Percentiles rank a stretch among this genome's conserved stretches.
phyloP scores from a whole-genome alignment of 1,140 invertebrate species.

The Eriocheir sinensis region DNA sequence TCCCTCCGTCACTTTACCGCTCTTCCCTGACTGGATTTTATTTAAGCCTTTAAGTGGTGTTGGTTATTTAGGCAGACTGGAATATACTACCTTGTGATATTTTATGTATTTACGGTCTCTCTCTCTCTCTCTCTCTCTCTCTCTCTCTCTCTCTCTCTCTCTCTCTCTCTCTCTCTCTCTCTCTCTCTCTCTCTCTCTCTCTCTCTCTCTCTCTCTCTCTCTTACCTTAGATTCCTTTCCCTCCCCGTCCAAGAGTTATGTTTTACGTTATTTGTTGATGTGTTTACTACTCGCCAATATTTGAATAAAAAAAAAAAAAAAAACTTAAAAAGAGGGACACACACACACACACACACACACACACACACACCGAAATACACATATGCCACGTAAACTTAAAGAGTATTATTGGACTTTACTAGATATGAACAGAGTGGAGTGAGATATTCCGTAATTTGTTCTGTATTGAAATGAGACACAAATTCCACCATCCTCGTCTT shows the following conservation, averaged over 20 bases:
- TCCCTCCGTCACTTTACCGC: not conserved
- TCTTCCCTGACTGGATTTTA: not conserved
- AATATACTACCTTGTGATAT: conserved; percentile 6
- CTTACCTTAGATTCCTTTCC: too few species aligned
- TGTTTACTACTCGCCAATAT: too few species aligned
- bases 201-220: conserved; percentile 22
- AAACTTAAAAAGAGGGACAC: too few species aligned
- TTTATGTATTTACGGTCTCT: not conserved
- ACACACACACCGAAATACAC: not conserved
- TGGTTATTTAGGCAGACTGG: conserved; percentile 2
- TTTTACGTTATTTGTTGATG: too few species aligned
- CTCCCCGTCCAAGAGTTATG: too few species aligned
- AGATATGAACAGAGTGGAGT: too few species aligned
- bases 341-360: not conserved
- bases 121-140: not conserved
- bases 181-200: conserved; percentile 22
- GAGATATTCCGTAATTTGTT: too few species aligned
- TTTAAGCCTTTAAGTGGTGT: conserved; percentile 15
- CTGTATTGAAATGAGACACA: too few species aligned
- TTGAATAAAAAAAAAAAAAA: too few species aligned
- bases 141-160: conserved; percentile 15
- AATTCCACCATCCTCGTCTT: too few species aligned
- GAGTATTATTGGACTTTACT: too few species aligned
- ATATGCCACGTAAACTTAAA: too few species aligned
- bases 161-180: conserved; percentile 9